phyloP scores from a whole-genome alignment of 2,888 invertebrate species.

The Dasysyrphus albostriatus region DNA sequence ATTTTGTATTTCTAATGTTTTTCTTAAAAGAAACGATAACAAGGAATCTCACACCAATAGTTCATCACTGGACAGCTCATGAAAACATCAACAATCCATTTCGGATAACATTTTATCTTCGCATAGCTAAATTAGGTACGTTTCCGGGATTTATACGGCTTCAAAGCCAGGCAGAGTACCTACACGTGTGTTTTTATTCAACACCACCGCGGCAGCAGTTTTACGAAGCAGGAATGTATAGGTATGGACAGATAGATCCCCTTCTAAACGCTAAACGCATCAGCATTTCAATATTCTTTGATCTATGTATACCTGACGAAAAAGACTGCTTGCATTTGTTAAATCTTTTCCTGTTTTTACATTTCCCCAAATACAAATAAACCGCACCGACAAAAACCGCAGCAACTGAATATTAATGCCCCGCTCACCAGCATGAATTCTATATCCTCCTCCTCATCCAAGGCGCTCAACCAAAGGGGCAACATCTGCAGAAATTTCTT shows the following conservation, averaged over 20 bases:
- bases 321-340: slow-evolving; percentile 27
- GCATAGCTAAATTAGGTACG: slow-evolving; percentile 35
- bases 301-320: slow-evolving; percentile 66
- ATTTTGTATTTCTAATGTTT: background rate
- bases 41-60: slow-evolving; percentile 22
- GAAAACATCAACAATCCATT: slow-evolving; percentile 67
- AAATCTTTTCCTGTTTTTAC: slow-evolving; percentile 71
- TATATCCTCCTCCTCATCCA: background rate
- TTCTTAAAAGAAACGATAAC: slow-evolving; percentile 24
- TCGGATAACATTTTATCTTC: slow-evolving; percentile 39
- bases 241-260: slow-evolving; percentile 9
- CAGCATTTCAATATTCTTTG: slow-evolving; percentile 65
- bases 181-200: slow-evolving; percentile 64
- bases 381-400: background rate
- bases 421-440: slow-evolving; percentile 11
- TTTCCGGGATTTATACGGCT: slow-evolving; percentile 54
- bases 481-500: slow-evolving; percentile 61
- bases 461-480: background rate
- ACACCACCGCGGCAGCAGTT: slow-evolving; percentile 30
- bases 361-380: slow-evolving; percentile 41
- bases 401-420: slow-evolving; percentile 39
- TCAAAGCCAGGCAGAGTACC: slow-evolving; percentile 12
- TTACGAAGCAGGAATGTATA: background rate
- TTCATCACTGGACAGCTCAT: slow-evolving; percentile 41
- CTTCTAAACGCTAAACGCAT: slow-evolving; percentile 16